A percentile compares a stretch with the other conserved stretches of the same genome.
phyloP scores from a whole-genome alignment of 1,140 invertebrate genomes.

The Zelostemma sp. region DNA sequence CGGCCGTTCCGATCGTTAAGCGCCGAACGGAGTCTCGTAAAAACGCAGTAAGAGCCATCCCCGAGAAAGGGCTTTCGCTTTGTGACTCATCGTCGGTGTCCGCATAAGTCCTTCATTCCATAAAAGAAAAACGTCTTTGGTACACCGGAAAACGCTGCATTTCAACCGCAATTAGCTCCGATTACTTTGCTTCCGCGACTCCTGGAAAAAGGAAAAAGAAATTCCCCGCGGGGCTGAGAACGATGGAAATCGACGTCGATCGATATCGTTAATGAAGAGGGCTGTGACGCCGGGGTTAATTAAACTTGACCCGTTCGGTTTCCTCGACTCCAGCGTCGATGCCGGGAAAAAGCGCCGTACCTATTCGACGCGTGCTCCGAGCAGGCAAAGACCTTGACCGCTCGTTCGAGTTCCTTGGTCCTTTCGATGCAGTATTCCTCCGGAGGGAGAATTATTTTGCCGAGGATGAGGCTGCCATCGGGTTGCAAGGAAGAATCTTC shows the following conservation, averaged over 20 bases:
- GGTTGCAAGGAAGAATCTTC: slow-evolving; percentile 62
- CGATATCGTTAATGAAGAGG: too few species aligned
- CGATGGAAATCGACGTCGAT: too few species aligned
- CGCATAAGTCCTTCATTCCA: slow-evolving; percentile 25
- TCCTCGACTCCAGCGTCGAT: too few species aligned
- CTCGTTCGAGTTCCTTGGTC: slow-evolving; percentile 68
- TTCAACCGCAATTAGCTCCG: slow-evolving; percentile 25
- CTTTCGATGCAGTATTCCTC: slow-evolving; percentile 76
- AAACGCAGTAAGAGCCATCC: slow-evolving; percentile 50
- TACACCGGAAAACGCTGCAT: slow-evolving; percentile 10
- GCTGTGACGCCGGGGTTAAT: too few species aligned
- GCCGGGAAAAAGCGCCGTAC: too few species aligned
- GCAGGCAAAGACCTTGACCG: slow-evolving; percentile 75
- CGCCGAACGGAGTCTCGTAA: slow-evolving; percentile 57
- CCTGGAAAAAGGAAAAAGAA: too few species aligned
- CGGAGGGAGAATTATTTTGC: slow-evolving; percentile 67
- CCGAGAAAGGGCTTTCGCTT: slow-evolving; percentile 39
- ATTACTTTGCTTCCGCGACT: neutral
- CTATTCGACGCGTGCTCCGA: slow-evolving; percentile 70
- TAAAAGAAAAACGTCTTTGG: too few species aligned
- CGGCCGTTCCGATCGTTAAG: too few species aligned
- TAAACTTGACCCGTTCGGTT: too few species aligned
- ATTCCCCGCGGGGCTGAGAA: too few species aligned
- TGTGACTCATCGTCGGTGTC: slow-evolving; percentile 40
- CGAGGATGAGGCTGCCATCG: slow-evolving; percentile 66